Base-by-base conservation (phyloP, 2,888 invertebrate species). In the Erebia aethiops region DNA sequence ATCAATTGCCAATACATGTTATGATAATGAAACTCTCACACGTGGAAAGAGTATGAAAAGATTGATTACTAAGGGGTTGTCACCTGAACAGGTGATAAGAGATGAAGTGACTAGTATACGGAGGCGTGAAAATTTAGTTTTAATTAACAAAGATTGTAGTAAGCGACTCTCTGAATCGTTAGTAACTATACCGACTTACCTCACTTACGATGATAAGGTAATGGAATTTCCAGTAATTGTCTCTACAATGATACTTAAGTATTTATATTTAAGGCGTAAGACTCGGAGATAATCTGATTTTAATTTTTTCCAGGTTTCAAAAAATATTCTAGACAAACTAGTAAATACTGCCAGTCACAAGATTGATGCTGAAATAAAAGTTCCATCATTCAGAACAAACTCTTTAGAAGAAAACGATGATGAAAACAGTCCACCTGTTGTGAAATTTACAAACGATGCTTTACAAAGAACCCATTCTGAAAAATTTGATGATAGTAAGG, bases 101-200 rank as follows among this genome's bases (percentile, higher is more conserved):
- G 84, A 88, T 74, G 91, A 91, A 74, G 87, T 83, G 51, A 83
- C 84, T 7, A 86, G 77, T 74, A 89, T 90, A 69, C 81, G 80
- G 41, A 83, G 86, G 16, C 84, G 86, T 62, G 87, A 88, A 75
- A 82, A 82, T 61, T 77, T 87, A 61, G 67, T 82, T 51, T 77
- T 77, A 52, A 71, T 80, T 52, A 87, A 84, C 74, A 88, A 84
- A 64, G 77, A 73, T 66, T 77, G 80, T 57, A 80, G 78, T 4
- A 82, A 77, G 58, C 78, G 74, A 41, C 84, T 84, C 71, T 91
- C 92, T 18, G 94, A 94, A 77, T 97, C 97, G 9, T 95, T 96
- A 73, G 94, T 96, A 57, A 95, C 96, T 83, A 87, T 97, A 71
- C 97, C 97, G 1, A 97, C 97, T 1, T 97, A 96, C 82, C 89